Base-by-base conservation (phyloP, 2,888 invertebrate genomes). In the Lymantria dispar region DNA sequence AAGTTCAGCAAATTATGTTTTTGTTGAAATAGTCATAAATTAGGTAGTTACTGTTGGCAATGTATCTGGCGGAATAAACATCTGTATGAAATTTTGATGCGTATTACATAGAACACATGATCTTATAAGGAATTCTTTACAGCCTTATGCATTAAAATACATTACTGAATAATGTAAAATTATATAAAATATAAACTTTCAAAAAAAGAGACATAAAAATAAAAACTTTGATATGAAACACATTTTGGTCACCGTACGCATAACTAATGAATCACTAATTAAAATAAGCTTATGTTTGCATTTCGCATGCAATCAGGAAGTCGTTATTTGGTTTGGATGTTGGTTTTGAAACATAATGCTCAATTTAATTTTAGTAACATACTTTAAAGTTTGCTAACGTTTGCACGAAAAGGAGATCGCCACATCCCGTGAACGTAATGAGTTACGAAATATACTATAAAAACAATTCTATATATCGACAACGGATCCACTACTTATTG, bases 241-340 rank as follows among this genome's bases (percentile, higher is more conserved):
- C 14, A 41, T 45, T 33, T 15, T 12, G 29, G n/a, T 22, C 15
- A 30, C 22, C 33, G 38, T 7, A n/a, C n/a, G 12, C 13, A 29
- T 33, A 30, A 11, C 39, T n/a, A 22, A 47, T 50, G 58, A 61
- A n/a, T 64, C 55, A 55, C 40, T 31, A 29, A 51, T 43, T 45
- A 40, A 52, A 48, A 50, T 43, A 60, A 47, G 45, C 41, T 41
- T 44, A 53, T 29, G 44, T 43, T 38, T 39, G 36, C 46, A 45
- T 52, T 52, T 42, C 41, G 46, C 36, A 37, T 30, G 47, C 49
- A 50, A 50, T 50, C 47, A 54, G 53, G 53, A 54, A 54, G 47
- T 49, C 47, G 33, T 45, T 52, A 48, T 48, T 31, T 29, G 22
- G 29, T 13, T 33, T 14, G 31, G 31, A 33, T 31, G 30, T 38